Base-by-base conservation (phyloP, 2,797 vertebrate genomes). In the Artibeus jamaicensis region DNA sequence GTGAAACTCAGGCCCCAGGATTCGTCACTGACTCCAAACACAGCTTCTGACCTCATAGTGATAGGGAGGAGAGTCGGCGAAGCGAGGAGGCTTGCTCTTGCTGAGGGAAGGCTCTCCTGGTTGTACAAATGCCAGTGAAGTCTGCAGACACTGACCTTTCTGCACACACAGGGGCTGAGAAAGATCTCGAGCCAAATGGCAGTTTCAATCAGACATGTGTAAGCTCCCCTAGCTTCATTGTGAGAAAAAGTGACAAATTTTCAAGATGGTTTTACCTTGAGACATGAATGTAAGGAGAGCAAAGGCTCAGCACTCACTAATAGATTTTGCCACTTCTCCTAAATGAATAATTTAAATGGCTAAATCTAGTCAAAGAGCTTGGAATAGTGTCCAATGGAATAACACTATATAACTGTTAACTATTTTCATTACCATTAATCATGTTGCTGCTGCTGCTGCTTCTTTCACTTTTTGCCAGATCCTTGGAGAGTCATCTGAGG, bases 1-100 rank as follows among this genome's bases (percentile, higher is more conserved):
- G 73, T 42, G 71, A 18, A 91, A 0, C 21, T 3, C 82, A 32
- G 39, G 16, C 96, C 81, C 29, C 19, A 50, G 88, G 93, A 95
- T 62, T 84, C 97, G 81, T 89, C 46, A 82, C 74, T 97, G 79
- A 9, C n/a, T 91, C 39, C 73, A 55, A 37, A 91, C 34, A 76
- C 65, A 90, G 82, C 39, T 91, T 93, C 67, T 65, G 88, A 26
- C 22, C 93, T 93, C 53, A 19, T 0, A 39, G 62, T 50, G 53
- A 37, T 88, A 92, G 32, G n/a, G 44, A 67, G 11, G 32, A 67
- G 57, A 90, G 46, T 50, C 78, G 26, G n/a, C 65, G 78, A 89
- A 7, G 85, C 62, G 59, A 73, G 53, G 34, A 95, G 73, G 39
- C 65, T 34, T 34, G 18, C 53, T 89, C 42, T 90, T 68, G 53